Evolutionary conservation across 2,888 invertebrate genomes (phyloP), one percentile per base, ranked within the genome.

Genomic region (Lingula anatina): DNA sequence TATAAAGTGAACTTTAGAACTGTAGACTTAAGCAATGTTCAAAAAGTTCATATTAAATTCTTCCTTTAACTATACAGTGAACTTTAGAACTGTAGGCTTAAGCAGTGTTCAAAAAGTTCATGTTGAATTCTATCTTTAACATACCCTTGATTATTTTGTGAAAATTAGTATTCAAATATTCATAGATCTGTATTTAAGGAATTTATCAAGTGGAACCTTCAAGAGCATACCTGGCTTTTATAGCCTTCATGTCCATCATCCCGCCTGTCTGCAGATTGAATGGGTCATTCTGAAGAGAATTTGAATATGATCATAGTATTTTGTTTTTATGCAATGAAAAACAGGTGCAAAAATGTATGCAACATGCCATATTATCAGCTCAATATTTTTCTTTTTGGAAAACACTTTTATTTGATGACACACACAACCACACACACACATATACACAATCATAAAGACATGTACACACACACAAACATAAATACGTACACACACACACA

Each of bases 231-330:
- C 65, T 62, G 51, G 65, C 63, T 54, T 70, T 70, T 23, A 74
- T 49, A 3, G 66, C 66, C 53, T 76, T 94, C 92, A 71, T 72
- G 44, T 94, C 94, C 0, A 93, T 88, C 75, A 94, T 92, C 53
- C 93, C 92, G 0, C 85, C 84, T 51, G 76, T 86, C 83, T 70
- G 88, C 62, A 71, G 62, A 55, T 77, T 77, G 53, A 70, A 73
- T 20, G 72, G 73, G 52, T 76, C 76, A 54, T 64, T 62, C 74
- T 75, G 26, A 87, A 64, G 59, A 42, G 44, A 37, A 48, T n/a
- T n/a, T n/a, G n/a, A n/a, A n/a, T n/a, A n/a, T n/a, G n/a, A n/a
- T n/a, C n/a, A n/a, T n/a, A n/a, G n/a, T n/a, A n/a, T n/a, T n/a
- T n/a, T n/a, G n/a, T n/a, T n/a, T n/a, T n/a, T n/a, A n/a, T n/a